Evolutionary conservation across 2,888 invertebrate genomes (phyloP).

Genomic region (Spisula subtruncata): DNA sequence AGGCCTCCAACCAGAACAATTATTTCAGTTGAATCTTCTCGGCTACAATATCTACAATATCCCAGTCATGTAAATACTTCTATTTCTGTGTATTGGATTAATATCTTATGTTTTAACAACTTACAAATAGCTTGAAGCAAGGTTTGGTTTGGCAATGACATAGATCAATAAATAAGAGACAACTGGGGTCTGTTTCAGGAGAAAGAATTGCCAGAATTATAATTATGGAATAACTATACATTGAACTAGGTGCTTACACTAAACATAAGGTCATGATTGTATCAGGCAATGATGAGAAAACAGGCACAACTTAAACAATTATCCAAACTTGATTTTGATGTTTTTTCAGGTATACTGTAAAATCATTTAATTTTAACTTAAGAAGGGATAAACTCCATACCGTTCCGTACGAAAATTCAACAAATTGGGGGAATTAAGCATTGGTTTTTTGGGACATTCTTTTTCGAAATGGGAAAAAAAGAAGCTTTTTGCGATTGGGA

Average conservation of each 20-base stretch:
- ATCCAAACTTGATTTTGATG: too few relatives aligned
- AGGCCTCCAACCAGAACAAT: slow-evolving; percentile 1
- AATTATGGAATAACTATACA: neutral
- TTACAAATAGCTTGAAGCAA: neutral
- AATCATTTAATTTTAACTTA: too few relatives aligned
- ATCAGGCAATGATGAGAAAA: too few relatives aligned
- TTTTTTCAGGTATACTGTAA: too few relatives aligned
- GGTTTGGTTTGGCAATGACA: neutral
- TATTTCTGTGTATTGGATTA: slow-evolving; percentile 19
- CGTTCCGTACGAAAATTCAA: too few relatives aligned
- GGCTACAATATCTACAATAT: neutral
- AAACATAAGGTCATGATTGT: neutral
- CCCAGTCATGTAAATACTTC: slow-evolving; percentile 19
- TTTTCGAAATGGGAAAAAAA: too few relatives aligned
- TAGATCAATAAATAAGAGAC: slow-evolving; percentile 26
- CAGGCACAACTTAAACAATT: too few relatives aligned
- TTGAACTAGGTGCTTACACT: neutral
- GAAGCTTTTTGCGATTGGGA: too few relatives aligned
- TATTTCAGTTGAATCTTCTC: neutral
- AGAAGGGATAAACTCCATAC: too few relatives aligned
- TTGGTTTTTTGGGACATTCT: too few relatives aligned
- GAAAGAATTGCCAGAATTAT: slow-evolving; percentile 1
- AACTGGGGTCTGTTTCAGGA: neutral
- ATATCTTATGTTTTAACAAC: slow-evolving; percentile 29
- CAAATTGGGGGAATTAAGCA: too few relatives aligned